Percentiles rank a stretch among this genome's conserved stretches.
These are phyloP conservation scores for cattle (Bos taurus) DNA, from an alignment of 2,113 vertebrate species.

Conservation along the genomic window DNA sequence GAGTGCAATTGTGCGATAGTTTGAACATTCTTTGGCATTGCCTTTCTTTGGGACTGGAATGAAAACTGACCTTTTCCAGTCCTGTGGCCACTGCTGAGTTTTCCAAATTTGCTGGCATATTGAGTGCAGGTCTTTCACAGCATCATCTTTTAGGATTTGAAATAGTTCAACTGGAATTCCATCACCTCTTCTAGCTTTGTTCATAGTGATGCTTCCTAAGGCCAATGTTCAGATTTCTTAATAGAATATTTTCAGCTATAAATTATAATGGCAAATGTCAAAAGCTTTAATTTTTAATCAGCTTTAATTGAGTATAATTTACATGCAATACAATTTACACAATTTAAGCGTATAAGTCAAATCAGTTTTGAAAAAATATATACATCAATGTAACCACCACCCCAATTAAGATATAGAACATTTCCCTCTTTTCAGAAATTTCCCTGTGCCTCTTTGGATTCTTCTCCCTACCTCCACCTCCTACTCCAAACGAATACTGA, in stretches of 20 bases:
- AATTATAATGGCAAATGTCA: background rate
- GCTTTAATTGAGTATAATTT: constrained; percentile 1
- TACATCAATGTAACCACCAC: background rate
- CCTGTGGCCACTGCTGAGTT: too few species aligned
- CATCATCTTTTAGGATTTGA: background rate
- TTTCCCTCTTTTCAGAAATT: background rate
- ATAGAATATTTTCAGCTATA: background rate
- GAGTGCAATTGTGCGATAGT: too few species aligned
- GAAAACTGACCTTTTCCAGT: too few species aligned
- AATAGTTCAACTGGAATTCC: background rate
- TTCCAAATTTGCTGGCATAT: too few species aligned
- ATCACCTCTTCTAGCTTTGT: background rate
- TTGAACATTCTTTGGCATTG: too few species aligned
- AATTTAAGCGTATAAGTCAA: background rate
- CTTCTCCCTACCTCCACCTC: background rate
- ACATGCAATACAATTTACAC: background rate
- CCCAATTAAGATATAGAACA: background rate
- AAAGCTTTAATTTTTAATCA: constrained; percentile 22
- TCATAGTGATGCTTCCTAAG: background rate
- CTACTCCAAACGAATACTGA: background rate
- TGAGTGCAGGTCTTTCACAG: background rate
- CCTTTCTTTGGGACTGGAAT: too few species aligned
- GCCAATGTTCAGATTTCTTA: background rate
- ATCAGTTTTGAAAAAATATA: background rate
- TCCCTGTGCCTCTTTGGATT: background rate